Base-by-base conservation (phyloP, 1,140 invertebrate species). In the Drosophila tsacasi region DNA sequence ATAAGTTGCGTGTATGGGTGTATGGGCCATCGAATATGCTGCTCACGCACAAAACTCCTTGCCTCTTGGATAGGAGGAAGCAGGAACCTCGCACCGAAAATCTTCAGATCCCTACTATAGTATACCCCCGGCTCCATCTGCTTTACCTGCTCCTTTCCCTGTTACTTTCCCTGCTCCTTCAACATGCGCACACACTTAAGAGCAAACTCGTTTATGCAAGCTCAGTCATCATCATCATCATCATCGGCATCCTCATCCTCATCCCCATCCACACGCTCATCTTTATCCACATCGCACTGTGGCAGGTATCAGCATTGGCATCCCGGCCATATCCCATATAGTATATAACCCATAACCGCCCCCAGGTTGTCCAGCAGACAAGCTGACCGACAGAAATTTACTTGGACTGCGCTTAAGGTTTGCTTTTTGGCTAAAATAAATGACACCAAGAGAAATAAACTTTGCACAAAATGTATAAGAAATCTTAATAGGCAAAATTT, bases 171-270 rank as follows among this genome's bases (percentile, higher is more conserved):
- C 32, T 35, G 10, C 32, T 35, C 32, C 67, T 62, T 39, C 55
- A 60, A 27, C 49, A 77, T 64, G 81, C 71, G 64, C 81, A 76
- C 69, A 87, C 83, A 86, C 83, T 87, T 87, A 83, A 89, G 72
- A 68, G 68, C 67, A 71, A 89, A 87, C 84, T 75, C 84, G 77
- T 75, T 87, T 89, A 87, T 89, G 84, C 83, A 87, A 89, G 76
- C 83, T 79, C 84, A 89, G 76, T 83, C 84, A 83, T 86, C 80
- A 83, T 77, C 79, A 83, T 77, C 79, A 79, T 63, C 65, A 58
- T 61, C 72, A 67, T 59, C 21, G 10, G 21, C 55, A 52, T 23
- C 50, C 5, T 27, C 61, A 62, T 59, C 23, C 27, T 7, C 32
- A 78, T 71, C 30, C 65, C 32, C 49, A 58, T 37, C 0, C 52